These are phyloP conservation scores for Sakesphorus luctuosus DNA, from an alignment of 2,113 vertebrate genomes.

Conservation along the genomic window DNA sequence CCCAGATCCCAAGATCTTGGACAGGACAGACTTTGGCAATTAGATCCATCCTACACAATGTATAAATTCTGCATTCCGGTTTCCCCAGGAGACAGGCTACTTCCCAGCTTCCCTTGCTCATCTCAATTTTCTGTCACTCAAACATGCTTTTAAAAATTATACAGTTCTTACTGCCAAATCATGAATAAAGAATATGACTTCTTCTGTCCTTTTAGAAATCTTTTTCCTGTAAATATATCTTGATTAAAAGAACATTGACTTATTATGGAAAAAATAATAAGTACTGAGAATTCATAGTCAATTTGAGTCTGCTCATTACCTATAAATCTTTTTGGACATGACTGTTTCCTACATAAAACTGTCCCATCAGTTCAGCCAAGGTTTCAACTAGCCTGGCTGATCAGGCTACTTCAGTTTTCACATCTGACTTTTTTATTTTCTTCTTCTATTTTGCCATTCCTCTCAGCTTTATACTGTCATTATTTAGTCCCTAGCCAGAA, in stretches of 20 bases:
- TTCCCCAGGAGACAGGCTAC: not conserved
- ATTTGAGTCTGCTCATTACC: not conserved
- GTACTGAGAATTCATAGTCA: not conserved
- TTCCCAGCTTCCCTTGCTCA: not conserved
- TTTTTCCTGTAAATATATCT: not conserved
- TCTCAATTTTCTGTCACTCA: not conserved
- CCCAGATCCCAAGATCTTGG: not conserved
- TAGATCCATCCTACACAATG: not conserved
- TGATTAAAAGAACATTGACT: not conserved
- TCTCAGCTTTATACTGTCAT: not conserved
- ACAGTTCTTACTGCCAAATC: not conserved
- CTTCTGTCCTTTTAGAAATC: not conserved
- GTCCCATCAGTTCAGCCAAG: not conserved
- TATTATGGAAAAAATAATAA: not conserved
- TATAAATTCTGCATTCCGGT: not conserved
- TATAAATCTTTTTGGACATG: not conserved
- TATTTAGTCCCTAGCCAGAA: not conserved
- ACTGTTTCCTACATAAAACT: not conserved
- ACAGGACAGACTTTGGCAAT: not conserved
- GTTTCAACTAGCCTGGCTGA: not conserved
- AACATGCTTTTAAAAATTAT: not conserved
- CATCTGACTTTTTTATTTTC: not conserved
- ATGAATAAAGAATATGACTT: not conserved
- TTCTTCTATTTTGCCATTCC: not conserved
- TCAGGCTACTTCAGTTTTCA: not conserved